phyloP scores from a whole-genome alignment of 2,888 invertebrate genomes.

The Parnassius apollo region DNA sequence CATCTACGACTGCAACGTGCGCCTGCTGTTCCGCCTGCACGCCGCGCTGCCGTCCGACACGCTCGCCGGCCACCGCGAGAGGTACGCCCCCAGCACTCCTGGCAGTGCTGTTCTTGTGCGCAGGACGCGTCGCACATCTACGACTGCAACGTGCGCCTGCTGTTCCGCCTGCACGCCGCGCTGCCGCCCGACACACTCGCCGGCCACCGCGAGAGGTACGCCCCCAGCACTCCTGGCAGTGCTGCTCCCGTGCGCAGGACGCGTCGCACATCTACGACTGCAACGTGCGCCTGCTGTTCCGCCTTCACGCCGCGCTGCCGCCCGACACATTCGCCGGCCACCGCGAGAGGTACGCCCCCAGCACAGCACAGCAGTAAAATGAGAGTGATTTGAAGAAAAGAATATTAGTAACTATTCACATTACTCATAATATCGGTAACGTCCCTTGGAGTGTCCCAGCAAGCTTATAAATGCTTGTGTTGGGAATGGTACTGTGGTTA shows the following conservation, averaged over 20 bases:
- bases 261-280: slow-evolving; percentile 95
- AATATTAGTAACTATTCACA: not conserved
- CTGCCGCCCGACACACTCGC: slow-evolving; percentile 94
- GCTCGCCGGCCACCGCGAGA: slow-evolving; percentile 93
- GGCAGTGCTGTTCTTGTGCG: too few relatives aligned
- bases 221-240: too few relatives aligned
- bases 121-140: slow-evolving; percentile 88
- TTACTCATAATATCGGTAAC: not conserved
- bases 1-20: slow-evolving; percentile 97
- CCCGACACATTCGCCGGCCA: slow-evolving; percentile 95
- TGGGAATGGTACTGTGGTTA: too few relatives aligned
- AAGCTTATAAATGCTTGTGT: too few relatives aligned
- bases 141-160: slow-evolving; percentile 96
- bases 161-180: slow-evolving; percentile 96
- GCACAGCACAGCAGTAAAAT: too few relatives aligned
- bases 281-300: slow-evolving; percentile 97
- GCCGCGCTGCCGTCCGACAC: slow-evolving; percentile 94
- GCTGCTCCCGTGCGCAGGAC: too few relatives aligned
- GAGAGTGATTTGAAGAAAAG: too few relatives aligned
- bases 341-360: slow-evolving; percentile 83
- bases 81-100: slow-evolving; percentile 43
- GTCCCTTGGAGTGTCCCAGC: too few relatives aligned
- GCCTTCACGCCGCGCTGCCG: slow-evolving; percentile 94
- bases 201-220: slow-evolving; percentile 91
- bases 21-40: slow-evolving; percentile 97